These are phyloP conservation scores for Amphiprion ocellaris DNA, from an alignment of 2,113 vertebrate genomes.

Conservation along the genomic window DNA sequence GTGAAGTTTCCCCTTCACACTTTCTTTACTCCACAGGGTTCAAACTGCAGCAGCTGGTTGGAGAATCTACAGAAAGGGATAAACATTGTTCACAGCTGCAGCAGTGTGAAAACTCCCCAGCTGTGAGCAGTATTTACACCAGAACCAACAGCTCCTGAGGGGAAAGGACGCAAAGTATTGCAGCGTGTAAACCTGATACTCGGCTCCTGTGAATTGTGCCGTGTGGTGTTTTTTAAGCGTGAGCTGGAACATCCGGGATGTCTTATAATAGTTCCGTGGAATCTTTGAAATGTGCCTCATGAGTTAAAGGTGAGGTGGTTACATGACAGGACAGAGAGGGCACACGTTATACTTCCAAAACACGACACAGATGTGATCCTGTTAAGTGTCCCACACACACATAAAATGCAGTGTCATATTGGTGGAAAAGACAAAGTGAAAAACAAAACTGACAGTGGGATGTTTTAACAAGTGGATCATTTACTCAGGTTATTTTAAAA, in stretches of 20 bases:
- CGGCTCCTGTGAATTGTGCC: slow-evolving; percentile 2
- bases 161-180: neutral
- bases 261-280: slow-evolving; percentile 62
- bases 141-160: neutral
- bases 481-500: neutral
- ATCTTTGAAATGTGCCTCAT: slow-evolving; percentile 41
- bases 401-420: neutral
- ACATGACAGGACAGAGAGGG: neutral
- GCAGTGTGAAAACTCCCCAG: slow-evolving; percentile 47
- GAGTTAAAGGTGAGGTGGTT: slow-evolving; percentile 42
- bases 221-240: neutral
- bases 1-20: neutral
- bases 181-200: neutral
- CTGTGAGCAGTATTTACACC: slow-evolving; percentile 11
- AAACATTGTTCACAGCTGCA: slow-evolving; percentile 51
- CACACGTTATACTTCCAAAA: neutral
- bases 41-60: slow-evolving; percentile 57
- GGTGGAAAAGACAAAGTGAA: neutral
- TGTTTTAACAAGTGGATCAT: slow-evolving; percentile 3
- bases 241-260: slow-evolving; percentile 3
- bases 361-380: neutral
- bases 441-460: neutral
- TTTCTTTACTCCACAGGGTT: slow-evolving; percentile 8
- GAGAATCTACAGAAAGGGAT: slow-evolving; percentile 12
- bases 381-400: neutral